Evolutionary conservation across 2,113 vertebrate genomes (phyloP).

Genomic region (Hippoglossus stenolepis): DNA sequence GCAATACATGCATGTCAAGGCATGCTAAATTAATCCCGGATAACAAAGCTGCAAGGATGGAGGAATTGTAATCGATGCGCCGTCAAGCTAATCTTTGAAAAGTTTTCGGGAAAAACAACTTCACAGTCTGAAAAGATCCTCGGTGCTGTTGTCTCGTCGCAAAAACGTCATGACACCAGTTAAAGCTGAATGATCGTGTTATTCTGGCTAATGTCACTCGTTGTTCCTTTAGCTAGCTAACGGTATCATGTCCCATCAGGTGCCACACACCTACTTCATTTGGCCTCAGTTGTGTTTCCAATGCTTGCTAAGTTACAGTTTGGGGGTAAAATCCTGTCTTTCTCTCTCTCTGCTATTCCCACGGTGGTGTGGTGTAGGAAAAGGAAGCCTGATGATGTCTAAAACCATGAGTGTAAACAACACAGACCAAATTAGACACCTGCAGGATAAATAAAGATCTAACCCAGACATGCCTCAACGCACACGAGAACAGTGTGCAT

Average conservation of each 20-base stretch:
- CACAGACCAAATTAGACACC: too few relatives aligned
- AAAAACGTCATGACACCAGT: not conserved
- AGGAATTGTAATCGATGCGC: conserved; percentile 84
- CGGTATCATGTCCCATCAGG: not conserved
- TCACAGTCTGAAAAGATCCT: not conserved
- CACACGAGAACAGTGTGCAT: too few relatives aligned
- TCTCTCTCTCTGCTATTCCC: too few relatives aligned
- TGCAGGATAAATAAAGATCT: too few relatives aligned
- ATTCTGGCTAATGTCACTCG: not conserved
- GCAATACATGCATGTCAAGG: conserved; percentile 65
- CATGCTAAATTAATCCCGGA: conserved; percentile 87
- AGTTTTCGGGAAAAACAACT: not conserved
- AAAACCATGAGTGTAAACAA: too few relatives aligned
- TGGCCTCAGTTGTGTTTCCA: too few relatives aligned
- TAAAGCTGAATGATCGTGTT: not conserved
- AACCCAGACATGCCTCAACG: too few relatives aligned
- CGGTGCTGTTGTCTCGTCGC: not conserved
- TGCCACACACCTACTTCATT: too few relatives aligned
- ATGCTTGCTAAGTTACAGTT: too few relatives aligned
- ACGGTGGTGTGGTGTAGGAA: too few relatives aligned
- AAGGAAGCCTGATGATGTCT: too few relatives aligned
- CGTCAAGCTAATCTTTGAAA: conserved; percentile 65
- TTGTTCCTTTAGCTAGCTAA: not conserved
- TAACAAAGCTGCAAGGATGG: conserved; percentile 73
- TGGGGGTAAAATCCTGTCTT: too few relatives aligned